phyloP scores from a whole-genome alignment of 2,113 vertebrate genomes.

The Phyllostomus discolor region DNA sequence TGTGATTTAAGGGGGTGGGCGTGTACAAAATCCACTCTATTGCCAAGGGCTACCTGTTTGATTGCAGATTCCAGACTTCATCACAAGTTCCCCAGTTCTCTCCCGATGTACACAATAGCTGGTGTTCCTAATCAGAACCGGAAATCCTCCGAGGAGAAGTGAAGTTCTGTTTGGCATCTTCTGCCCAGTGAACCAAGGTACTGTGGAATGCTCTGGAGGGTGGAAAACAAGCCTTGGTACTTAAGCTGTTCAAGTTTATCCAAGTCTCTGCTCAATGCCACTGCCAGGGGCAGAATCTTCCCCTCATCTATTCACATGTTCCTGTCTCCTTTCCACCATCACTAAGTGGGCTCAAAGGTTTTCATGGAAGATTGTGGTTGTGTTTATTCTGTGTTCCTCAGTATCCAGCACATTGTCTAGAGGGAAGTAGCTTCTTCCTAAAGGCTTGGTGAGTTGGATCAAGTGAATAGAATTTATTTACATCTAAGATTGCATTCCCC shows the following conservation, averaged over 20 bases:
- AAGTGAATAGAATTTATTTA: neutral
- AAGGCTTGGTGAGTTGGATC: neutral
- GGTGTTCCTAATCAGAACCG: neutral
- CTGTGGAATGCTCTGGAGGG: neutral
- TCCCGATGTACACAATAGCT: neutral
- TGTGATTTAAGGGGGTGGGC: neutral
- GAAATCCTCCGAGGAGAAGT: neutral
- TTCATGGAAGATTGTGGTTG: neutral
- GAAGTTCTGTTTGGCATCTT: neutral
- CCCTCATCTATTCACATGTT: fast-evolving
- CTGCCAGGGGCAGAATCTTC: neutral
- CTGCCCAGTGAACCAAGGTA: neutral
- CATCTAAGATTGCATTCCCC: neutral
- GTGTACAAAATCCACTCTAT: neutral
- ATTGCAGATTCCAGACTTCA: neutral
- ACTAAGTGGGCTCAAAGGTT: fast-evolving
- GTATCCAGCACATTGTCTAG: neutral
- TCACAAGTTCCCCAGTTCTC: neutral
- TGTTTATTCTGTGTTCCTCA: neutral
- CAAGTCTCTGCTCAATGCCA: fast-evolving
- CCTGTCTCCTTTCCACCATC: neutral
- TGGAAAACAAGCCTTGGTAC: too few species aligned
- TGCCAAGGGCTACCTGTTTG: neutral
- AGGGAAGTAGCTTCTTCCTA: neutral
- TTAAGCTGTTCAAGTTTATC: neutral